These are phyloP conservation scores for Phrynocephalus forsythii DNA, from an alignment of 2,797 vertebrate genomes.

Conservation along the genomic window DNA sequence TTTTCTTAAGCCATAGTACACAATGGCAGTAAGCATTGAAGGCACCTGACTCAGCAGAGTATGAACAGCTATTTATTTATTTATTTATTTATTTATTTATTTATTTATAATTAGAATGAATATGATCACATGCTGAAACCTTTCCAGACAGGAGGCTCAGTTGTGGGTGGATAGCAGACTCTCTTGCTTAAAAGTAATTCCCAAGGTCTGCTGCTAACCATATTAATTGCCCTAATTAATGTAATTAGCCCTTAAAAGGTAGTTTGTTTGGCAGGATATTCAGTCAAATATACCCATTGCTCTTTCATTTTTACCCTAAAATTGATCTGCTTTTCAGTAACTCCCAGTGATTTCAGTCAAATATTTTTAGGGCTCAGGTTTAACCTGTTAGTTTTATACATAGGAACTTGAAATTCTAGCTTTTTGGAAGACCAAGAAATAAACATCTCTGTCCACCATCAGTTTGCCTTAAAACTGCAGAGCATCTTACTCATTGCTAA, in stretches of 20 bases:
- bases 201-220: not conserved
- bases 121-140: not conserved
- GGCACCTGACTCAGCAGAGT: not conserved
- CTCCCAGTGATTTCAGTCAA: not conserved
- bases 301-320: not conserved
- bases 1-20: not conserved
- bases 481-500: not conserved
- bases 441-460: not conserved
- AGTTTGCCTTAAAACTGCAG: not conserved
- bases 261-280: not conserved
- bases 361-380: not conserved
- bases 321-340: not conserved
- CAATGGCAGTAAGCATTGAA: not conserved
- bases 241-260: too few relatives aligned
- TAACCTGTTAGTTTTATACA: not conserved
- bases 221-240: too few relatives aligned
- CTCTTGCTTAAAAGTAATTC: not conserved
- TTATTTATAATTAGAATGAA: not conserved
- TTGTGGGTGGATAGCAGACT: not conserved
- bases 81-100: not conserved
- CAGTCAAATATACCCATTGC: not conserved
- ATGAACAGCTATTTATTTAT: not conserved
- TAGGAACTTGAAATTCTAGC: not conserved
- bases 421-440: not conserved
- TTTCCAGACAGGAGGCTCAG: not conserved